These are phyloP conservation scores for Lypha dubia DNA, from an alignment of 2,888 invertebrate genomes.

Conservation along the genomic window DNA sequence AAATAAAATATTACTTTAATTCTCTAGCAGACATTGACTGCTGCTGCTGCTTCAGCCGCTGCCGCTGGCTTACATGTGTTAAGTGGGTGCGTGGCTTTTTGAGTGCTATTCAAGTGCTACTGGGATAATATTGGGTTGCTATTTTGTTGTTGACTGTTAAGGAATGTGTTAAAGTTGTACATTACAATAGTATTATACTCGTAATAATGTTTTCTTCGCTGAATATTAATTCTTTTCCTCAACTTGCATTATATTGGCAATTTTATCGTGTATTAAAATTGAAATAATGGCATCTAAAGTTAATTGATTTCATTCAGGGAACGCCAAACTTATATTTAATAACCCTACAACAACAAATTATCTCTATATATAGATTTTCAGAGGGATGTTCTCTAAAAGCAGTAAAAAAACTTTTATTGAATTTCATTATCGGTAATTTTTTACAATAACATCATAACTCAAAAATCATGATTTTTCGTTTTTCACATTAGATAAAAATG, in stretches of 20 bases:
- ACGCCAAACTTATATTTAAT: neutral
- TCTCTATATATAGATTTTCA: too few relatives aligned
- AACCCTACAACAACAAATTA: too few relatives aligned
- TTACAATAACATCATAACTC: too few relatives aligned
- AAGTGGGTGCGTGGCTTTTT: slow-evolving; percentile 34
- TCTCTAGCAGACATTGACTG: neutral
- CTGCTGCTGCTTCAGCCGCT: neutral
- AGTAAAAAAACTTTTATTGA: too few relatives aligned
- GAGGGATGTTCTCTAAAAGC: too few relatives aligned
- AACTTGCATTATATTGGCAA: slow-evolving; percentile 25
- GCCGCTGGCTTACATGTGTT: neutral
- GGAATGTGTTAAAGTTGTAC: slow-evolving; percentile 22
- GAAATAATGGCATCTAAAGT: slow-evolving; percentile 15
- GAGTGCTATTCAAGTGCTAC: slow-evolving; percentile 3
- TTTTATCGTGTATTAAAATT: slow-evolving; percentile 32
- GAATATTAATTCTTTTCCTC: slow-evolving; percentile 52
- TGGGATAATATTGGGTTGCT: too few relatives aligned
- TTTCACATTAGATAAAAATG: too few relatives aligned
- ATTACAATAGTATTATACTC: slow-evolving; percentile 35
- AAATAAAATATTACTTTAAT: slow-evolving; percentile 23
- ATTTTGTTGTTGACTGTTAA: neutral
- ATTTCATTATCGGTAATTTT: too few relatives aligned
- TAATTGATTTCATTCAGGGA: slow-evolving; percentile 42
- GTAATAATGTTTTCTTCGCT: slow-evolving; percentile 25
- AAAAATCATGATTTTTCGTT: too few relatives aligned